Evolutionary conservation across 2,888 invertebrate genomes (phyloP), one percentile per base, ranked within the genome.

Genomic region (Pasiphila rectangulata): DNA sequence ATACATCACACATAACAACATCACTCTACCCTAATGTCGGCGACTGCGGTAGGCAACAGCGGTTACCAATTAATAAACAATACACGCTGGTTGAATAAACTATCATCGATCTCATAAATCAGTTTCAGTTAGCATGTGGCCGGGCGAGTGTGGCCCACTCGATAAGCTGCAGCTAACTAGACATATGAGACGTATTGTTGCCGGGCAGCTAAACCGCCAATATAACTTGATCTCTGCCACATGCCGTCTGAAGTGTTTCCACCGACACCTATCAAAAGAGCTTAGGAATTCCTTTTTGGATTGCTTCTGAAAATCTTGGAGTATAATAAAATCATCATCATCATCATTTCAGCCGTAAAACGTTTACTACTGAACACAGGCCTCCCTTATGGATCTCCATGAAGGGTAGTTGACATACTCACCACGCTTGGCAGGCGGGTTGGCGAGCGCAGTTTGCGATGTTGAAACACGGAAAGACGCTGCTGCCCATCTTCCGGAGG

Each of bases 101-200:
- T 70, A 69, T 78, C 77, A 72, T 66, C 67, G 68, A 63, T 61
- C 71, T 69, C 75, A 74, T 85, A 82, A 82, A 85, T 85, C 80
- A 80, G 81, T 75, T 83, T 80, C 78, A 79, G 79, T 79, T 76
- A 71, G 71, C 77, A 75, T 75, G 74, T 75, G 75, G 64, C 54
- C 59, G 47, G 50, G 60, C 58, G 72, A 68, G 74, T 79, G 81
- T 74, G 78, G 70, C 72, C 67, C 71, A 70, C 60, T 71, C 75
- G 84, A 83, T 85, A 84, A 85, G 79, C 83, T 72, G 63, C 60
- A 65, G 65, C 70, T 59, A 59, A 51, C 52, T 65, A 65, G 66
- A 68, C 69, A 71, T 71, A 71, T 71, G 73, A 79, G 81, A 79
- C 74, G 73, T 69, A 80, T 79, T 70, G 76, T 76, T 63, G 66